phyloP scores from a whole-genome alignment of 2,113 vertebrate species.

The Nerophis ophidion region DNA sequence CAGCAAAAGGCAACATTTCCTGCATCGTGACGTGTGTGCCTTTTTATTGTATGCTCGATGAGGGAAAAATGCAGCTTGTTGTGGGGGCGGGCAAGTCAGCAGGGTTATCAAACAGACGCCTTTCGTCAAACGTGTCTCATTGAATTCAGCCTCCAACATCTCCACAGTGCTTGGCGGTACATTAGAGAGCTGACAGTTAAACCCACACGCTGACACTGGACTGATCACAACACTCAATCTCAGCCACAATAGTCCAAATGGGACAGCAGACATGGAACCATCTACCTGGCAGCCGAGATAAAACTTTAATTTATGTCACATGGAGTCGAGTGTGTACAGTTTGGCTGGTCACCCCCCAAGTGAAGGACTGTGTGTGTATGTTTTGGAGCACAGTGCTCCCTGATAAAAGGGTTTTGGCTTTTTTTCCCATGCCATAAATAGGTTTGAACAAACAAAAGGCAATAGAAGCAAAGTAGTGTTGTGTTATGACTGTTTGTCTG shows the following conservation, averaged over 20 bases:
- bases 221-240: constrained; percentile 7
- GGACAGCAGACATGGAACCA: constrained; percentile 13
- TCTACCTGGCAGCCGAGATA: background rate
- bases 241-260: constrained; percentile 23
- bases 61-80: background rate
- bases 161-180: constrained; percentile 2
- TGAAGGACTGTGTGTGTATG: constrained; percentile 5
- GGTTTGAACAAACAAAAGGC: background rate
- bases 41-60: background rate
- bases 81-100: constrained; percentile 1
- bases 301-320: constrained; percentile 8
- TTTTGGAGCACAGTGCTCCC: background rate
- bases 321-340: background rate
- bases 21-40: background rate
- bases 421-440: constrained; percentile 2
- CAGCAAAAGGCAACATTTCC: background rate
- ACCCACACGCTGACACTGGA: constrained; percentile 8
- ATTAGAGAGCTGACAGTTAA: constrained; percentile 1
- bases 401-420: background rate
- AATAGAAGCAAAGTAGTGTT: background rate
- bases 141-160: constrained; percentile 5
- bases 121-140: constrained; percentile 9
- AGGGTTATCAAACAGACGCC: constrained; percentile 4
- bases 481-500: constrained; percentile 12
- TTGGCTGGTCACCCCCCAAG: background rate